Conservation (phyloP, 1,140 invertebrate genomes). For the Trichogramma pretiosum region DNA sequence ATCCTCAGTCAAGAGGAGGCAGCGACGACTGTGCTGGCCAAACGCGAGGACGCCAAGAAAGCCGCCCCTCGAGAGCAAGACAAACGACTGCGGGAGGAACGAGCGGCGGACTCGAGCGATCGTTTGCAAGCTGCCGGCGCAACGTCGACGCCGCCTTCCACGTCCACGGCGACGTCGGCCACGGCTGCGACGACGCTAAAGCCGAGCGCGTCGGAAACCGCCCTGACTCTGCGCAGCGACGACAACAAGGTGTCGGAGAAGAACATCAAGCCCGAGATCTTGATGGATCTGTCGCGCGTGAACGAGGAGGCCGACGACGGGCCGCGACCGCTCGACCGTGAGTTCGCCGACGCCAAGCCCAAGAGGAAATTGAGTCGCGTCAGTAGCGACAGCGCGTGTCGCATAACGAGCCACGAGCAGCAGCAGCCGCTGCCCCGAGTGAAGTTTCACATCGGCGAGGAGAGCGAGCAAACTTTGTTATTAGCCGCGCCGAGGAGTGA, state of each 20-base stretch:
- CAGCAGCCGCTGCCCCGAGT: background rate
- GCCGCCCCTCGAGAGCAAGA: background rate
- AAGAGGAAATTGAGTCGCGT: constrained; percentile 26
- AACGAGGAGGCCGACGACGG: background rate
- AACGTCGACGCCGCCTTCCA: constrained; percentile 8
- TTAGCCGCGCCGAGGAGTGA: constrained; percentile 2
- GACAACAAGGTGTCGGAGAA: constrained; percentile 32
- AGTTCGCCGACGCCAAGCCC: constrained; percentile 12
- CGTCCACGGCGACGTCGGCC: constrained; percentile 27
- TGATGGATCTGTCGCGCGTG: constrained; percentile 34
- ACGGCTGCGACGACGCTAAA: constrained; percentile 20
- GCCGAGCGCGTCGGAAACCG: constrained; percentile 31
- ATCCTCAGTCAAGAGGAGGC: constrained; percentile 33
- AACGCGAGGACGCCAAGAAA: no score
- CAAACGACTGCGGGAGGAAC: constrained; percentile 1
- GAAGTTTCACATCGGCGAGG: background rate
- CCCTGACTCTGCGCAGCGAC: constrained; percentile 15
- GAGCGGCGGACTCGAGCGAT: constrained; percentile 4
- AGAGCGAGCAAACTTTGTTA: no score
- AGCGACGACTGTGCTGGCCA: no score
- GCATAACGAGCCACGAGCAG: no score
- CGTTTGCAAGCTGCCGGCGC: background rate
- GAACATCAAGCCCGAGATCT: constrained; percentile 35
- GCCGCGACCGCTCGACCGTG: constrained; percentile 12
- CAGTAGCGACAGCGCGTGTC: constrained; percentile 20